Conservation (phyloP, 2,888 invertebrate species). For the Eupsilia transversa region DNA sequence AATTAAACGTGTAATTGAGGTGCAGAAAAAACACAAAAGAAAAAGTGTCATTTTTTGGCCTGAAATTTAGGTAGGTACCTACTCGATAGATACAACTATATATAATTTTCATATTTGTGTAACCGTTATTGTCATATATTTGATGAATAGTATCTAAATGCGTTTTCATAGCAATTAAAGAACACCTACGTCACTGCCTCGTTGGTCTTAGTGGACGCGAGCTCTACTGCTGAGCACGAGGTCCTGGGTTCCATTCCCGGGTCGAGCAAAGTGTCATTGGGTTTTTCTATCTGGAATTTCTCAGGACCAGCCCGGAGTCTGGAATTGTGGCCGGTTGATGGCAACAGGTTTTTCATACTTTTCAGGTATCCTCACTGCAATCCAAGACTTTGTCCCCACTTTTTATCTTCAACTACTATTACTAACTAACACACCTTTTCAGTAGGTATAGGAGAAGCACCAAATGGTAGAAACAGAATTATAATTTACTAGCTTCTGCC, state of each 20-base stretch:
- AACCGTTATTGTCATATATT: background rate
- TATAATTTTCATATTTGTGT: background rate
- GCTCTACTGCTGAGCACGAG: too few relatives aligned
- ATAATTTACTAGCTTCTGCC: background rate
- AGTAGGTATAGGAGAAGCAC: too few relatives aligned
- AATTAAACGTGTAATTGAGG: background rate
- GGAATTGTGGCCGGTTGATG: too few relatives aligned
- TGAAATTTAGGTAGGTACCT: background rate
- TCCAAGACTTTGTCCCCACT: background rate
- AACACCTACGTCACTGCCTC: background rate
- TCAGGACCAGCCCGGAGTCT: too few relatives aligned
- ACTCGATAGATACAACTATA: background rate
- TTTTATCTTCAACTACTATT: background rate
- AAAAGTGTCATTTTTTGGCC: background rate
- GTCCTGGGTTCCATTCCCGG: too few relatives aligned
- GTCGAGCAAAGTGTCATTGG: too few relatives aligned
- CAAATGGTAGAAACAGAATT: background rate
- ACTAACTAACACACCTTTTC: background rate
- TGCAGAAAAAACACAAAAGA: background rate
- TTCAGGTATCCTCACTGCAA: background rate
- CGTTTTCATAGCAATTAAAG: constrained; percentile 5
- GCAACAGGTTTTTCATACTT: background rate
- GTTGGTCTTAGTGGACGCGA: too few relatives aligned
- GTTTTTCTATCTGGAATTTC: too few relatives aligned
- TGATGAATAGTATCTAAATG: constrained; percentile 14